phyloP scores from a whole-genome alignment of 2,113 vertebrate genomes.

The Orthochromis indermauri region DNA sequence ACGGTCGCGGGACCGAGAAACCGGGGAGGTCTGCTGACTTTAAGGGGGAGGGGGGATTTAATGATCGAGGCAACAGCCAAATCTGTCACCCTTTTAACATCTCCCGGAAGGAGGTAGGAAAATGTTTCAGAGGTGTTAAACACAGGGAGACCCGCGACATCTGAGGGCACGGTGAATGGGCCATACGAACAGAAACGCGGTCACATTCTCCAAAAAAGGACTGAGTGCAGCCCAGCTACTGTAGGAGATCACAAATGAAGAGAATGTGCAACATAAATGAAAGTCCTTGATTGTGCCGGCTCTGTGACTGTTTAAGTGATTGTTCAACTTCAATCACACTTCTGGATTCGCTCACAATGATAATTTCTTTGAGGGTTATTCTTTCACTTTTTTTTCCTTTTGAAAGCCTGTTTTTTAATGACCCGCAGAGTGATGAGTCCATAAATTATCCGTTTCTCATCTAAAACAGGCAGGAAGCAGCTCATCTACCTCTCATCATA shows the following conservation, averaged over 20 bases:
- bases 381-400: background rate
- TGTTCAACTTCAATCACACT: conserved; percentile 50
- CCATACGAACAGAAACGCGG: background rate
- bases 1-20: conserved; percentile 22
- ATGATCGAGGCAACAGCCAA: conserved; percentile 44
- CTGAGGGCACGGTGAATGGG: background rate
- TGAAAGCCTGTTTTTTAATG: background rate
- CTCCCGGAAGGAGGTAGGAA: conserved; percentile 12
- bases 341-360: conserved; percentile 28
- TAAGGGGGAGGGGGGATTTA: conserved; percentile 32
- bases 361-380: conserved; percentile 43
- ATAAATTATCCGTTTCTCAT: conserved; percentile 42
- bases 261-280: conserved; percentile 38
- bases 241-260: conserved; percentile 15
- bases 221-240: background rate
- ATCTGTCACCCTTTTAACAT: conserved; percentile 50
- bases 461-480: conserved; percentile 47
- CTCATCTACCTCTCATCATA: conserved; percentile 51
- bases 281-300: conserved; percentile 45
- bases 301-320: conserved; percentile 40
- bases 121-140: conserved; percentile 39
- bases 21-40: conserved; percentile 39
- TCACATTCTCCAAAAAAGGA: background rate
- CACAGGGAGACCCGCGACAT: conserved; percentile 10
- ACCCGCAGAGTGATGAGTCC: conserved; percentile 40